These are phyloP conservation scores for Baronia brevicornis DNA, from an alignment of 2,888 invertebrate species.

Conservation along the genomic window DNA sequence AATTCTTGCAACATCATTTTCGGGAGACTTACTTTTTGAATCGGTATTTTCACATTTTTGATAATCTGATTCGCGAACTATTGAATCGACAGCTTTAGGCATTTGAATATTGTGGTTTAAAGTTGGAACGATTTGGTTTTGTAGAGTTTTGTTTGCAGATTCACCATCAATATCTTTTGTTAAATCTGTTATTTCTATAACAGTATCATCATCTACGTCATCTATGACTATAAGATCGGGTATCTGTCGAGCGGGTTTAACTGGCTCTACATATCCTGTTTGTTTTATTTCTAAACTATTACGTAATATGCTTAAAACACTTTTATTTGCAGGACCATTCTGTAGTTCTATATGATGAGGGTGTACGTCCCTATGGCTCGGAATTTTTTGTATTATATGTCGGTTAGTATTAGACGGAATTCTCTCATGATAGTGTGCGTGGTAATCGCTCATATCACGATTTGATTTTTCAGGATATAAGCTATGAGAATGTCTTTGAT, in stretches of 20 bases:
- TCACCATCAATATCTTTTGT: conserved; percentile 54
- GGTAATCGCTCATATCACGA: conserved; percentile 50
- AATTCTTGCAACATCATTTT: conserved; percentile 80
- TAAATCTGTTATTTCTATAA: conserved; percentile 65
- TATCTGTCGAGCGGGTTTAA: conserved; percentile 61
- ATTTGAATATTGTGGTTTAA: conserved; percentile 75
- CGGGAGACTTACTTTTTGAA: conserved; percentile 52
- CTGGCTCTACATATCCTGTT: conserved; percentile 69
- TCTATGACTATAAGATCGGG: conserved; percentile 70
- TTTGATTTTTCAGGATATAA: conserved; percentile 39
- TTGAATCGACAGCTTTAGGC: conserved; percentile 81
- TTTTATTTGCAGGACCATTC: conserved; percentile 78
- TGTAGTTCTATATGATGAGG: conserved; percentile 45
- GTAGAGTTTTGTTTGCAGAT: conserved; percentile 25
- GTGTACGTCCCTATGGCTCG: conserved; percentile 52
- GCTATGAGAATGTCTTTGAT: conserved; percentile 44
- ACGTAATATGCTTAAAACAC: conserved; percentile 81
- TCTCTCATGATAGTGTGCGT: conserved; percentile 50
- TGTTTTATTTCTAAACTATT: conserved; percentile 82
- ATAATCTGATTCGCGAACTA: conserved; percentile 69
- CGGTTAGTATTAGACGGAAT: conserved; percentile 41
- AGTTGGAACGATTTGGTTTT: conserved; percentile 30
- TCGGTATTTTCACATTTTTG: conserved; percentile 43
- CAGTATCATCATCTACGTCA: conserved; percentile 63
- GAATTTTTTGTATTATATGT: conserved; percentile 58